Percentiles rank a stretch among this genome's conserved stretches.
Conservation (phyloP, 2,113 vertebrate species). For the Peromyscus californicus region DNA sequence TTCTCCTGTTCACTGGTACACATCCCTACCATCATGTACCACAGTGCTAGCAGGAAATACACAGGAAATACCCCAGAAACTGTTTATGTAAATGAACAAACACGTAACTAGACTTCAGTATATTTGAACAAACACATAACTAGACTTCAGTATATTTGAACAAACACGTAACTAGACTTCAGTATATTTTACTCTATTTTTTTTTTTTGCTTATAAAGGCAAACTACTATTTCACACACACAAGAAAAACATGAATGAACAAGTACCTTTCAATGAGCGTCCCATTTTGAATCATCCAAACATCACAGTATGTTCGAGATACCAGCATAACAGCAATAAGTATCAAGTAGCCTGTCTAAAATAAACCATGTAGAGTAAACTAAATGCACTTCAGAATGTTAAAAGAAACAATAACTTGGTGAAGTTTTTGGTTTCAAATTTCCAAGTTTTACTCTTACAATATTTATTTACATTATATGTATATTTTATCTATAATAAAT, state of each 20-base stretch:
- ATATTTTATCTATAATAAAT: conserved; percentile 26
- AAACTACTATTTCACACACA: conserved; percentile 55
- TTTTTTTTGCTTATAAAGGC: conserved; percentile 50
- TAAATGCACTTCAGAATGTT: conserved; percentile 66
- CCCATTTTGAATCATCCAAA: conserved; percentile 99
- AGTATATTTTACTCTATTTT: neutral
- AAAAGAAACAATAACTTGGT: conserved; percentile 34
- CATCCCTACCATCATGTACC: neutral
- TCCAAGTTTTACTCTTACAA: conserved; percentile 56
- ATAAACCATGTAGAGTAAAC: conserved; percentile 75
- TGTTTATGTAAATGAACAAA: conserved; percentile 35
- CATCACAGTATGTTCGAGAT: conserved; percentile 97
- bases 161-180: too few species aligned
- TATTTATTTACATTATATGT: neutral
- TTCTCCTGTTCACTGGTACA: neutral
- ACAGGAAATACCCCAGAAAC: neutral
- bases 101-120: conserved; percentile 1
- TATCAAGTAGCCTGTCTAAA: conserved; percentile 95
- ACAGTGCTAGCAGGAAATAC: neutral
- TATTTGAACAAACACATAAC: too few species aligned
- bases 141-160: too few species aligned
- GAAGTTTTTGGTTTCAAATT: conserved; percentile 58
- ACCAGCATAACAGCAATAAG: conserved; percentile 97
- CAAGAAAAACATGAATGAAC: conserved; percentile 24
- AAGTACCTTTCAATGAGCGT: conserved; percentile 98